Percentiles rank a stretch among this genome's conserved stretches.
phyloP scores from a whole-genome alignment of 2,888 invertebrate genomes.

The Coelinius sp. region DNA sequence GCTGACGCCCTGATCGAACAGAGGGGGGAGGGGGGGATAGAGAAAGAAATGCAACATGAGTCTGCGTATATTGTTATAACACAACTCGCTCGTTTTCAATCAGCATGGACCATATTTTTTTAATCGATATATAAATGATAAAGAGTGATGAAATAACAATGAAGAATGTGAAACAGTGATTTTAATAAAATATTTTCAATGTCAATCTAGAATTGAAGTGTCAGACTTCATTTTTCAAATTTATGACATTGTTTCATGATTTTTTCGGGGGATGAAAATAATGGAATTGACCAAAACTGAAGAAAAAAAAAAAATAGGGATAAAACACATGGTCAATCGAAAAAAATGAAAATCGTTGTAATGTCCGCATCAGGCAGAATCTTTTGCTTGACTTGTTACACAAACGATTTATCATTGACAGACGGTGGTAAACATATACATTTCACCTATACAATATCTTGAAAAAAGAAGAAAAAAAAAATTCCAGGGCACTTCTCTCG shows the following conservation, averaged over 20 bases:
- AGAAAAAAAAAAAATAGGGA: background rate
- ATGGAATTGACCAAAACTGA: background rate
- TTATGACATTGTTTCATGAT: background rate
- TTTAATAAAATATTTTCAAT: constrained; percentile 2
- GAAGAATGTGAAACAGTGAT: background rate
- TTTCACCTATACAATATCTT: background rate
- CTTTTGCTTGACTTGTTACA: constrained; percentile 39
- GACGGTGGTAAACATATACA: constrained; percentile 37
- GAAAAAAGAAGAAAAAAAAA: background rate
- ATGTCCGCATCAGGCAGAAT: constrained; percentile 38
- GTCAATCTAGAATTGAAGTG: background rate
- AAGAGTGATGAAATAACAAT: constrained; percentile 8
- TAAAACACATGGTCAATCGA: constrained; percentile 19
- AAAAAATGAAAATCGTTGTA: constrained; percentile 31
- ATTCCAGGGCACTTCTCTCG: background rate
- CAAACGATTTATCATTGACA: constrained; percentile 40
- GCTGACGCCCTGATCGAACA: constrained; percentile 64
- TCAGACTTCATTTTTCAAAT: background rate
- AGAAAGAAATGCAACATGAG: constrained; percentile 22
- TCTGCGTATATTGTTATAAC: constrained; percentile 25
- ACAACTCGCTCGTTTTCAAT: constrained; percentile 6
- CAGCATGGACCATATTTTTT: background rate
- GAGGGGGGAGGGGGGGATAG: background rate
- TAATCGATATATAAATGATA: constrained; percentile 33
- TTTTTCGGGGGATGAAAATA: background rate